Evolutionary conservation across 2,797 vertebrate genomes (phyloP), one percentile per base, ranked within the genome.

Genomic region (Atherinosoma microstoma): DNA sequence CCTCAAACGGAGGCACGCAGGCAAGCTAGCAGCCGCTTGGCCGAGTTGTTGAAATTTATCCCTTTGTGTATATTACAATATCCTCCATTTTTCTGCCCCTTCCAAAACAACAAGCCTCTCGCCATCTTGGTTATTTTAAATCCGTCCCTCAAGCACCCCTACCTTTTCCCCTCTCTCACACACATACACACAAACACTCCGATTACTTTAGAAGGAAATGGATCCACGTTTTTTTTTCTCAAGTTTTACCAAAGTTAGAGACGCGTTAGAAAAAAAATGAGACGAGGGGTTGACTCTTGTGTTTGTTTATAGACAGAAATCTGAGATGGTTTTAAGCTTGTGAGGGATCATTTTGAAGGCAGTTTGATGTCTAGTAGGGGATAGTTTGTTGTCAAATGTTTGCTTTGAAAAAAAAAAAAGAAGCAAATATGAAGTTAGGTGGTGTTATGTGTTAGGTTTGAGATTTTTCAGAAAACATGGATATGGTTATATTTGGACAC

Each of bases 31-130:
- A 94, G 96, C 95, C 78, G 95, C 88, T 87, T 76, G 94, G 94
- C 95, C 88, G 96, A 95, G 94, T 95, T 95, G 96, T 94, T 95
- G 96, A 96, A 96, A 97, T 97, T 92, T 96, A 96, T 97, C 96
- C 96, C 97, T 98, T 99, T 98, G 98, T 99, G 97, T 98, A 97
- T 97, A 98, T 98, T 97, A 97, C 97, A 97, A 98, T 99, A 98
- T 98, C 97, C 97, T 99, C 98, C 98, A 99, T 99, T 97, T 98
- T 95, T 95, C 95, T 96, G 95, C 95, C 96, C 96, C 97, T 95
- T 96, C 89, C 92, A 87, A 97, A 98, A 98, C 97, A 98, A 99
- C 98, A 97, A 98, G 97, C 94, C 96, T 95, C 95, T 98, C 97
- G 97, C 98, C 98, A 99, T 99, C 97, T 99, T 99, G 97, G 96